Percentiles rank a stretch among this genome's conserved stretches.
Conservation (phyloP, 2,888 invertebrate species). For the Schizotus pectinicornis region DNA sequence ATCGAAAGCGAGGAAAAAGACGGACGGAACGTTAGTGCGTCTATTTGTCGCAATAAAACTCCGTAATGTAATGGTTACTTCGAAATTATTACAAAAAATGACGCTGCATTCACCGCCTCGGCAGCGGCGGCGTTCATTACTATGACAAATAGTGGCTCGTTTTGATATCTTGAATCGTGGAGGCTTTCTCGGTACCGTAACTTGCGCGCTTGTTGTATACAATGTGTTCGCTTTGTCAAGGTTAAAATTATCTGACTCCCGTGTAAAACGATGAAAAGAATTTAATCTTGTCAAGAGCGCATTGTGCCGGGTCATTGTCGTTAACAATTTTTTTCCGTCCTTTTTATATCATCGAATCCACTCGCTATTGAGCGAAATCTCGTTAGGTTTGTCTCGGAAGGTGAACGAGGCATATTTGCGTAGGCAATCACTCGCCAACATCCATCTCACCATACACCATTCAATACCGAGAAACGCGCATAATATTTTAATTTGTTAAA, state of each 20-base stretch:
- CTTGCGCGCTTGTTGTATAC: constrained; percentile 23
- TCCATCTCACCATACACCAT: no score
- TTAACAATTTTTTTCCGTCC: constrained; percentile 5
- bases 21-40: constrained; percentile 7
- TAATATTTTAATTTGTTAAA: no score
- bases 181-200: constrained; percentile 22
- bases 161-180: constrained; percentile 36
- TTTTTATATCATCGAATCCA: constrained; percentile 1
- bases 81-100: constrained; percentile 29
- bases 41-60: constrained; percentile 26
- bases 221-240: constrained; percentile 35
- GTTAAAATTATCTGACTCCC: constrained; percentile 33
- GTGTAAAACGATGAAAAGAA: constrained; percentile 31
- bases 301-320: constrained; percentile 20
- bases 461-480: no score
- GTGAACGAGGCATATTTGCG: no score
- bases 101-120: constrained; percentile 28
- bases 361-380: no score
- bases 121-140: constrained; percentile 31
- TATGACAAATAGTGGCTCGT: constrained; percentile 41
- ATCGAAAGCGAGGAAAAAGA: constrained; percentile 19
- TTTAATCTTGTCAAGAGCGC: constrained; percentile 21
- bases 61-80: constrained; percentile 24
- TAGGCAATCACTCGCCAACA: no score
- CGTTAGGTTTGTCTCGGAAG: no score